Evolutionary conservation across 2,888 invertebrate species (phyloP), one percentile per base, ranked within the genome.

Genomic region (Parnassius mnemosyne): DNA sequence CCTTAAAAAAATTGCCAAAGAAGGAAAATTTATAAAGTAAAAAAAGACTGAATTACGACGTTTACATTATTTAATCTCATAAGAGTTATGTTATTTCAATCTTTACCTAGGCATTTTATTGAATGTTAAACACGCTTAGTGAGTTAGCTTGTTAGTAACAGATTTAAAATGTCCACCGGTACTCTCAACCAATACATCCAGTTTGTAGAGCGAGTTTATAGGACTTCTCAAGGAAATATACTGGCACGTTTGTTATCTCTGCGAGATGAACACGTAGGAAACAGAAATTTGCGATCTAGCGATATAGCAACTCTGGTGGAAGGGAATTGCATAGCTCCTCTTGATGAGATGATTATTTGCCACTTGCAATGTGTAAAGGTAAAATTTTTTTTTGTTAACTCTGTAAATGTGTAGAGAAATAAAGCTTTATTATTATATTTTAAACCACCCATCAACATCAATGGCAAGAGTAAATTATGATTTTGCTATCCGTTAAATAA

Each of bases 321-420:
- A 71, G 93, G 95, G 57, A 93, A 94, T 72, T 89, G 97, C 65
- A 92, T 94, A 55, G 86, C 94, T 10, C 96, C 96, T 0, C 87
- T 96, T 61, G 95, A 96, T 80, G 96, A 97, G 78, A 88, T 97
- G 47, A 93, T 96, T 9, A 91, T 94, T 54, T 92, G 93, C 7
- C 97, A 97, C 81, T 83, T 97, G n/a, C 93, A 93, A 73, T 94
- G 95, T 69, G 83, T 94, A 0, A 93, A 92, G 79, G 95, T 95
- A 83, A 73, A 70, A 68, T 44, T n/a, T n/a, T n/a, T n/a, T n/a
- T n/a, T n/a, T n/a, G n/a, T n/a, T n/a, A n/a, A n/a, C n/a, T n/a
- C n/a, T n/a, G n/a, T n/a, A n/a, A n/a, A n/a, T n/a, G n/a, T n/a
- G n/a, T n/a, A n/a, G n/a, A n/a, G n/a, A n/a, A n/a, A n/a, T n/a